These are phyloP conservation scores for Nycticryphes semicollaris DNA, from an alignment of 2,113 vertebrate species.

Conservation along the genomic window DNA sequence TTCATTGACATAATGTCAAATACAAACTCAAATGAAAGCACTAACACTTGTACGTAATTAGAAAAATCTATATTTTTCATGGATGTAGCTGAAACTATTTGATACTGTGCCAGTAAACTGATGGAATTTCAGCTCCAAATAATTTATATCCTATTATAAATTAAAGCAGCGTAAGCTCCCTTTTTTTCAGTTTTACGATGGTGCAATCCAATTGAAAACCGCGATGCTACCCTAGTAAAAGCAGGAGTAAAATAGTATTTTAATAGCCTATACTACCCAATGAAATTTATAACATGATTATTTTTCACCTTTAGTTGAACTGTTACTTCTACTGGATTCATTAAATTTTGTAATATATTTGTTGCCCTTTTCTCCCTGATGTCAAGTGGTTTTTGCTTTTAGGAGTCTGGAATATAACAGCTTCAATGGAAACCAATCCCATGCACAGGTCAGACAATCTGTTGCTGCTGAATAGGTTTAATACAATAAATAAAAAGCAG, in stretches of 20 bases:
- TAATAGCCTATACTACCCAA: not conserved
- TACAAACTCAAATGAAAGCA: not conserved
- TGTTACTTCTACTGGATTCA: not conserved
- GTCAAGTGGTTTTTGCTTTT: not conserved
- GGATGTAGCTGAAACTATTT: not conserved
- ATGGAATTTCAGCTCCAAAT: not conserved
- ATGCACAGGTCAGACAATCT: not conserved
- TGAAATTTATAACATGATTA: not conserved
- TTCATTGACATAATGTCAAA: not conserved
- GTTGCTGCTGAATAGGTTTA: not conserved
- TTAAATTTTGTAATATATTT: conserved; percentile 20
- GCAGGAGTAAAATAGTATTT: not conserved
- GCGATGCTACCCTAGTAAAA: not conserved
- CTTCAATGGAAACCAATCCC: not conserved
- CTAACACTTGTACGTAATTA: not conserved
- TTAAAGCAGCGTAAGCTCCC: not conserved
- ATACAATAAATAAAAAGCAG: not conserved
- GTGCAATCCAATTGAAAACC: not conserved
- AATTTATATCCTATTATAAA: not conserved
- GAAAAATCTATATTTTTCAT: not conserved
- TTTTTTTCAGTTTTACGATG: not conserved
- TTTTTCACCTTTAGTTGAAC: conserved; percentile 42
- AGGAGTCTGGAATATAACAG: not conserved
- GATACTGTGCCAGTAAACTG: not conserved
- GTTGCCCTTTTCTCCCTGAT: not conserved